phyloP scores from a whole-genome alignment of 2,113 vertebrate genomes.

The Strigops habroptila region DNA sequence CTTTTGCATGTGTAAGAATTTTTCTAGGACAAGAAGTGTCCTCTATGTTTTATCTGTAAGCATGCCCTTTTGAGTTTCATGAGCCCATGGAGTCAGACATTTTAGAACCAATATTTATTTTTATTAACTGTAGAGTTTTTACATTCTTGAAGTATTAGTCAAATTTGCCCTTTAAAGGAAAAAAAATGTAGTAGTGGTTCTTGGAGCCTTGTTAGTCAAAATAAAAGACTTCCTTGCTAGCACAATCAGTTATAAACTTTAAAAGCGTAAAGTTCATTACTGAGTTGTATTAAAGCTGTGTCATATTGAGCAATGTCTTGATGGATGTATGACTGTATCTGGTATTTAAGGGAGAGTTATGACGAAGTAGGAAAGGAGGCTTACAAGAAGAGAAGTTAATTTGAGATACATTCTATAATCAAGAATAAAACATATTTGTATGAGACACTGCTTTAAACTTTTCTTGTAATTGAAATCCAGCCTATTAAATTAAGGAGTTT shows the following conservation, averaged over 20 bases:
- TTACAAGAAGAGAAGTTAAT: neutral
- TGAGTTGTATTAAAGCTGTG: neutral
- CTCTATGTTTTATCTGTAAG: neutral
- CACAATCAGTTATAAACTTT: neutral
- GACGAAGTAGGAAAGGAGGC: neutral
- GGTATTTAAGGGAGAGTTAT: neutral
- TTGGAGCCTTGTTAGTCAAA: neutral
- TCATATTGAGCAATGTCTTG: neutral
- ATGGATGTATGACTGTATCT: neutral
- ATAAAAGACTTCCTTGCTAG: neutral
- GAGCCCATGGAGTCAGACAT: neutral
- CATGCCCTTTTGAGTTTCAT: neutral
- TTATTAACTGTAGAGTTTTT: neutral
- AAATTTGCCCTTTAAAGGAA: neutral
- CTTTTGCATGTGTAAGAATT: neutral
- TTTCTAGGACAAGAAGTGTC: neutral
- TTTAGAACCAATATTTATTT: neutral
- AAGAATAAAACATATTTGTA: neutral
- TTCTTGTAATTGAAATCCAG: neutral
- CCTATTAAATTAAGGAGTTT: neutral
- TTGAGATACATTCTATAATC: neutral
- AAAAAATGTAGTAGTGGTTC: neutral
- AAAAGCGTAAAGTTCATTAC: neutral
- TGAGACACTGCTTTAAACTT: neutral
- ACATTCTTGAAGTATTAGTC: neutral